Percentiles rank a stretch among this genome's conserved stretches.
Conservation (phyloP, 1,140 invertebrate species). For the Plodia interpunctella region DNA sequence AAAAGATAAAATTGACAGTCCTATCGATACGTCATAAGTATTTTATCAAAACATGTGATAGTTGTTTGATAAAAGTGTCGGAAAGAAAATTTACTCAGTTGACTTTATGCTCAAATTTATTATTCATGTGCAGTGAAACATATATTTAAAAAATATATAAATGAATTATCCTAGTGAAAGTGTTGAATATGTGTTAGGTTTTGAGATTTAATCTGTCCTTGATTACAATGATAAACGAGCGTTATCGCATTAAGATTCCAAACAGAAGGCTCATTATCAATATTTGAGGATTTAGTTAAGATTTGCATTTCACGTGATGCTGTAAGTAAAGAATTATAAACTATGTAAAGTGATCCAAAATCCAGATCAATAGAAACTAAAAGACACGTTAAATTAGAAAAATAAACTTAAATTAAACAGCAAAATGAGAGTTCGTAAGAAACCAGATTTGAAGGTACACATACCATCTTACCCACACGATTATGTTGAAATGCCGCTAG, state of each 20-base stretch:
- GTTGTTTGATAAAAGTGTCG: slow-evolving; percentile 19
- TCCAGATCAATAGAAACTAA: not conserved
- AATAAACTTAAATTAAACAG: not conserved
- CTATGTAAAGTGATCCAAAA: not conserved
- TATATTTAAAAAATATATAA: not conserved
- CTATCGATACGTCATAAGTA: slow-evolving; percentile 20
- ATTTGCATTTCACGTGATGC: slow-evolving; percentile 2
- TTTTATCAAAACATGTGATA: slow-evolving; percentile 19
- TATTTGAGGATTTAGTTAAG: slow-evolving; percentile 10
- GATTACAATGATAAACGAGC: not conserved
- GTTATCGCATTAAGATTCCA: slow-evolving; percentile 10
- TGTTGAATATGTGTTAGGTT: too few relatives aligned
- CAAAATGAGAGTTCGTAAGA: slow-evolving; percentile 56
- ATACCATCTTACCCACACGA: slow-evolving; percentile 60
- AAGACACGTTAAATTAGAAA: too few relatives aligned
- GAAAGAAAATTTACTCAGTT: slow-evolving; percentile 16
- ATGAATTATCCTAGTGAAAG: not conserved
- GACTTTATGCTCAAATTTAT: not conserved
- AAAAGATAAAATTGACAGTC: not conserved
- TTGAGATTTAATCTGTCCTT: not conserved
- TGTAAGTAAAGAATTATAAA: not conserved
- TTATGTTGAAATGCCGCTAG: slow-evolving; percentile 60
- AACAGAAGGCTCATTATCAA: slow-evolving; percentile 1
- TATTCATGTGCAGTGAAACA: not conserved
- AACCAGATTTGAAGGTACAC: slow-evolving; percentile 50